Conservation (phyloP, 92 coral and sea anemone genomes). For the Epizoanthus illoricatus region DNA sequence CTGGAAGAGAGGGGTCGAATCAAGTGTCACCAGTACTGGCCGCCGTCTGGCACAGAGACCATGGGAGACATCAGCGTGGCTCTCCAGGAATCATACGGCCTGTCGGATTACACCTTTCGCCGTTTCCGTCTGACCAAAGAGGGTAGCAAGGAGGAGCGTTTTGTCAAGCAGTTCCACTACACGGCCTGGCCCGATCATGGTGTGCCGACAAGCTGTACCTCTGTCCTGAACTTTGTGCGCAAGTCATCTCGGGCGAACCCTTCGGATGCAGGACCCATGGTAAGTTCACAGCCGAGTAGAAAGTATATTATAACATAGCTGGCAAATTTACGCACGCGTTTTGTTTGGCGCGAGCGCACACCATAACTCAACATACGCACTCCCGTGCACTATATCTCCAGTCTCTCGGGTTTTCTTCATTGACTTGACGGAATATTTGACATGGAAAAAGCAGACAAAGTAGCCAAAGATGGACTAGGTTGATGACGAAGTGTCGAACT, state of each 20-base stretch:
- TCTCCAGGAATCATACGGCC: slow-evolving; percentile 70
- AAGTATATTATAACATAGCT: too few species aligned
- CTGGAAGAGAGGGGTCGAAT: slow-evolving; percentile 85
- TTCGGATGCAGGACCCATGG: slow-evolving; percentile 92
- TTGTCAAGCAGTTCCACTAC: slow-evolving; percentile 85
- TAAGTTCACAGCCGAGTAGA: slow-evolving; percentile 32
- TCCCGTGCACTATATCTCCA: too few species aligned
- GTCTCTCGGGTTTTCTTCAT: too few species aligned
- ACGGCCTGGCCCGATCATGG: slow-evolving; percentile 99
- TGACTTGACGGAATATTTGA: too few species aligned
- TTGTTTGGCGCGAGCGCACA: too few species aligned
- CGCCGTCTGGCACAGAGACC: slow-evolving; percentile 58
- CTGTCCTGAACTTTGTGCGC: slow-evolving; percentile 89
- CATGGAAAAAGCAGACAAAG: too few species aligned
- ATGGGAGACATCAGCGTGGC: slow-evolving; percentile 73
- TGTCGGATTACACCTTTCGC: slow-evolving; percentile 85
- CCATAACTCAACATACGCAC: too few species aligned
- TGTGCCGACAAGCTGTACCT: slow-evolving; percentile 83
- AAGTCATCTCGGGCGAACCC: slow-evolving; percentile 88
- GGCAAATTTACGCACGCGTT: too few species aligned
- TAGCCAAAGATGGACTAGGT: too few species aligned
- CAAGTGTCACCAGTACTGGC: slow-evolving; percentile 97
- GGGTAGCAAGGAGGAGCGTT: slow-evolving; percentile 65
- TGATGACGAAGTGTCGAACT: too few species aligned
- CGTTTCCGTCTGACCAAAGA: slow-evolving; percentile 62